A percentile compares a stretch with the other conserved stretches of the same genome.
These are phyloP conservation scores for Caenorhabditis sinica DNA, from an alignment of 2,888 invertebrate species.

Conservation along the genomic window DNA sequence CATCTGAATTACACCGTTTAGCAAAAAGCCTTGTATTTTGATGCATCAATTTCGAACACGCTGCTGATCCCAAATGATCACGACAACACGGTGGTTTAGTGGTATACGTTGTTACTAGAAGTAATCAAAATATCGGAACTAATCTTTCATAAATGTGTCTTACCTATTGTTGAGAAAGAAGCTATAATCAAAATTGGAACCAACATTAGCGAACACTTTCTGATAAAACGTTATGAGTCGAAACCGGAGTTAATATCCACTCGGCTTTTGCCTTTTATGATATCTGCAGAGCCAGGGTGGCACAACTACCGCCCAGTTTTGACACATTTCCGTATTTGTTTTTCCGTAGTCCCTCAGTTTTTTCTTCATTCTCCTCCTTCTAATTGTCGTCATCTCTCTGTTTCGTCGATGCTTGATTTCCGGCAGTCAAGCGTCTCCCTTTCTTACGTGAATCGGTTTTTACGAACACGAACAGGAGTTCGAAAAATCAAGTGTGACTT, in stretches of 20 bases:
- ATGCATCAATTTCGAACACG: conserved; percentile 71
- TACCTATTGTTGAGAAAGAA: conserved; percentile 23
- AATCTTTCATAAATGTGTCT: not conserved
- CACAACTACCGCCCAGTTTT: conserved; percentile 56
- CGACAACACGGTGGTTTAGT: conserved; percentile 78
- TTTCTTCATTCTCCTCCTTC: not conserved
- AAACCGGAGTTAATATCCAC: conserved; percentile 50
- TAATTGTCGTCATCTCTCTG: conserved; percentile 52
- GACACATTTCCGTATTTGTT: conserved; percentile 66
- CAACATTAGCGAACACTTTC: conserved; percentile 30
- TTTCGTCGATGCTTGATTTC: conserved; percentile 31
- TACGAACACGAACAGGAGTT: conserved; percentile 6
- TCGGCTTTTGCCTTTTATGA: conserved; percentile 47
- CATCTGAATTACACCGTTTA: conserved; percentile 76
- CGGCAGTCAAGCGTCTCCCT: conserved; percentile 51
- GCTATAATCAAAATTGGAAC: conserved; percentile 25
- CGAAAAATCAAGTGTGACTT: conserved; percentile 61
- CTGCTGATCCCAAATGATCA: conserved; percentile 74
- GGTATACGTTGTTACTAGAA: conserved; percentile 58
- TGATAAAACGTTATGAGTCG: not conserved
- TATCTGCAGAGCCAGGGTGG: conserved; percentile 21
- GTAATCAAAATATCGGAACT: too few relatives aligned
- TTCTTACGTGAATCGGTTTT: conserved; percentile 11
- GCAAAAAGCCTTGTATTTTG: conserved; percentile 72
- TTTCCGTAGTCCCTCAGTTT: conserved; percentile 42